Percentiles rank a stretch among this genome's conserved stretches.
phyloP scores from a whole-genome alignment of 2,113 vertebrate species.

The Alces alces region DNA sequence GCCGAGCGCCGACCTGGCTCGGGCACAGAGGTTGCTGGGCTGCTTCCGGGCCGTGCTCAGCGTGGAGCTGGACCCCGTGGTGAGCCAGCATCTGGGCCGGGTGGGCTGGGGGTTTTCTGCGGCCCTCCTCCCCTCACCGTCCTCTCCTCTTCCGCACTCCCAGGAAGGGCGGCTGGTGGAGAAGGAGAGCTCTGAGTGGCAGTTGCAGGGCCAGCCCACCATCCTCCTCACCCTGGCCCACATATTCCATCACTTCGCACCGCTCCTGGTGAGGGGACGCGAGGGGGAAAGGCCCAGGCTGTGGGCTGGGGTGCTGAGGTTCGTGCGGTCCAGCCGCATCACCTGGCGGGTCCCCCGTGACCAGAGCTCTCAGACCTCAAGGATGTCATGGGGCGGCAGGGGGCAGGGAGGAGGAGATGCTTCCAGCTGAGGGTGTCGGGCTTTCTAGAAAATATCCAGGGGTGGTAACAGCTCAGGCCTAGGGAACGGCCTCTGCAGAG shows the following conservation, averaged over 20 bases:
- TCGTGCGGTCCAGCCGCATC: not conserved
- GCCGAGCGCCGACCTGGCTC: slow-evolving; percentile 86
- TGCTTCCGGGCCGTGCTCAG: slow-evolving; percentile 90
- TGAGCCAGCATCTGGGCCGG: slow-evolving; percentile 57
- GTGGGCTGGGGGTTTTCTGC: not conserved
- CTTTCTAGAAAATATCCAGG: not conserved
- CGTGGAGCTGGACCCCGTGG: slow-evolving; percentile 86
- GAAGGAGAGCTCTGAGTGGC: slow-evolving; percentile 85
- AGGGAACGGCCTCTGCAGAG: not conserved
- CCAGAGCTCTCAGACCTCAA: not conserved
- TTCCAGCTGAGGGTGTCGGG: not conserved
- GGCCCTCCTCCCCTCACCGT: not conserved
- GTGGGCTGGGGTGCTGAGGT: not conserved
- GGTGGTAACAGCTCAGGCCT: not conserved
- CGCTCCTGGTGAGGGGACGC: slow-evolving; percentile 89
- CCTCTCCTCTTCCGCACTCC: not conserved
- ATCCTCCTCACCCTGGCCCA: slow-evolving; percentile 90
- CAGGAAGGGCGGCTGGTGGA: slow-evolving; percentile 92
- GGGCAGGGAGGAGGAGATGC: not conserved
- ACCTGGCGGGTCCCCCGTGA: not conserved
- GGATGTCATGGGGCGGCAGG: not conserved
- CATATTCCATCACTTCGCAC: slow-evolving; percentile 94
- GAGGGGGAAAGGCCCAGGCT: rapidly evolving
- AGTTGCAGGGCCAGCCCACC: slow-evolving; percentile 91
- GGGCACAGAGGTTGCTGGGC: slow-evolving; percentile 90